Percentiles rank a stretch among this genome's conserved stretches.
Conservation (phyloP, 1,140 invertebrate species). For the Pantala flavescens region DNA sequence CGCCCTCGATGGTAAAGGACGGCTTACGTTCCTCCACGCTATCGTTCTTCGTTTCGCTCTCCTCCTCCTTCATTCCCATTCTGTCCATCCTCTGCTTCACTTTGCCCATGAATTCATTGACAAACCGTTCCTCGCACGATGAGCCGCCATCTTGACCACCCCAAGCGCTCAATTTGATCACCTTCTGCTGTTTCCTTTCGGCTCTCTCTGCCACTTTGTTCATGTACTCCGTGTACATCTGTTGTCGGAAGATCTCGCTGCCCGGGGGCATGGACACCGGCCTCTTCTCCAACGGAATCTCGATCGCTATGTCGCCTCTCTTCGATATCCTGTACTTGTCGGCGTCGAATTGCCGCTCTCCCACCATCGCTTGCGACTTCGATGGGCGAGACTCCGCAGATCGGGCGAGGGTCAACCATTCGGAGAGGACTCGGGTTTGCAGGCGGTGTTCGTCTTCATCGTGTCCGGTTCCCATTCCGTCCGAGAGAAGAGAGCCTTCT, state of each 20-base stretch:
- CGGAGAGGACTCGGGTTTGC: slow-evolving; percentile 20
- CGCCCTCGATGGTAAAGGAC: slow-evolving; percentile 48
- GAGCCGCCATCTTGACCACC: slow-evolving; percentile 25
- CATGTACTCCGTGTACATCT: slow-evolving; percentile 75
- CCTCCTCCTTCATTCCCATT: slow-evolving; percentile 45
- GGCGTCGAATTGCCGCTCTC: background rate
- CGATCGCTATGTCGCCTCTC: slow-evolving; percentile 10
- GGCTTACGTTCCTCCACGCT: slow-evolving; percentile 29
- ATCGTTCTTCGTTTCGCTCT: slow-evolving; percentile 22
- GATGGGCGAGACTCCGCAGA: background rate
- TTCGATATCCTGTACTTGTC: slow-evolving; percentile 13
- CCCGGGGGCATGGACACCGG: slow-evolving; percentile 11
- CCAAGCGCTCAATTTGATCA: slow-evolving; percentile 54
- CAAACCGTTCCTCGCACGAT: slow-evolving; percentile 39
- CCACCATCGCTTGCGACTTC: background rate
- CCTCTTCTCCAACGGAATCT: background rate
- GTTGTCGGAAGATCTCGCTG: slow-evolving; percentile 30
- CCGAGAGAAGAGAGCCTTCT: background rate
- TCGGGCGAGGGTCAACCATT: slow-evolving; percentile 21
- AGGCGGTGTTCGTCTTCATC: slow-evolving; percentile 14
- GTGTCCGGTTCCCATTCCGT: background rate
- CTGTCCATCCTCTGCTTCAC: slow-evolving; percentile 42
- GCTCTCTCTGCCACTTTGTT: slow-evolving; percentile 64
- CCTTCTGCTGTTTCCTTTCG: slow-evolving; percentile 61
- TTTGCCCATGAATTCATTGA: slow-evolving; percentile 57